Evolutionary conservation across 2,888 invertebrate genomes (phyloP).

Genomic region (Metellina segmentata): DNA sequence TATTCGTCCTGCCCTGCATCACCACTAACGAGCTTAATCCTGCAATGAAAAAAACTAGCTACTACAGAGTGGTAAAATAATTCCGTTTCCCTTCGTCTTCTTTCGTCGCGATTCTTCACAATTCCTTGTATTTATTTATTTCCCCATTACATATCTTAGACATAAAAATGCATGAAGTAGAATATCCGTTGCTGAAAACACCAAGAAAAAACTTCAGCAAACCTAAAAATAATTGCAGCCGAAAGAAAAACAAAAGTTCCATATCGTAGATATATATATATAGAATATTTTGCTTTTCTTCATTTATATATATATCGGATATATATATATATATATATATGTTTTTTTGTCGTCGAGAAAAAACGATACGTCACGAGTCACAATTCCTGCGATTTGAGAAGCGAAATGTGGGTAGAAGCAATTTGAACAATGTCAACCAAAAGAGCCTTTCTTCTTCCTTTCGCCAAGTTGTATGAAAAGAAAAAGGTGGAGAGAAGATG

Average conservation of each 20-base stretch:
- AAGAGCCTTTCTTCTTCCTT: conserved; percentile 59
- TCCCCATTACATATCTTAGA: conserved; percentile 19
- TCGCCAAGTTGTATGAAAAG: conserved; percentile 47
- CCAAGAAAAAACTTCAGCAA: conserved; percentile 45
- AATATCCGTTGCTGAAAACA: conserved; percentile 24
- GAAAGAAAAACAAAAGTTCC: conserved; percentile 66
- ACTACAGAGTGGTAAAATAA: neutral
- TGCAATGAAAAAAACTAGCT: neutral
- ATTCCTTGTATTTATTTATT: conserved; percentile 36
- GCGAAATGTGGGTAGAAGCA: conserved; percentile 68
- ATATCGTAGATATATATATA: conserved; percentile 60
- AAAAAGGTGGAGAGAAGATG: conserved; percentile 5
- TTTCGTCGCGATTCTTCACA: neutral
- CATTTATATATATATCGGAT: conserved; percentile 1
- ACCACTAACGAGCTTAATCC: too few species aligned
- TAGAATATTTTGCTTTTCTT: conserved; percentile 1
- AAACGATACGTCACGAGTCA: conserved; percentile 65
- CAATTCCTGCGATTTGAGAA: conserved; percentile 64
- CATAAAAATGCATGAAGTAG: conserved; percentile 67
- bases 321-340: neutral
- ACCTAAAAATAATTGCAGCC: conserved; percentile 70
- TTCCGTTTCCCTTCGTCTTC: neutral
- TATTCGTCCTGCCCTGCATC: too few species aligned
- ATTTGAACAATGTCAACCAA: conserved; percentile 74
- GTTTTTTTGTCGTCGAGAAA: conserved; percentile 29